Evolutionary conservation across 2,113 vertebrate species (phyloP), one percentile per base, ranked within the genome.

Genomic region (Chloropsis hardwickii): DNA sequence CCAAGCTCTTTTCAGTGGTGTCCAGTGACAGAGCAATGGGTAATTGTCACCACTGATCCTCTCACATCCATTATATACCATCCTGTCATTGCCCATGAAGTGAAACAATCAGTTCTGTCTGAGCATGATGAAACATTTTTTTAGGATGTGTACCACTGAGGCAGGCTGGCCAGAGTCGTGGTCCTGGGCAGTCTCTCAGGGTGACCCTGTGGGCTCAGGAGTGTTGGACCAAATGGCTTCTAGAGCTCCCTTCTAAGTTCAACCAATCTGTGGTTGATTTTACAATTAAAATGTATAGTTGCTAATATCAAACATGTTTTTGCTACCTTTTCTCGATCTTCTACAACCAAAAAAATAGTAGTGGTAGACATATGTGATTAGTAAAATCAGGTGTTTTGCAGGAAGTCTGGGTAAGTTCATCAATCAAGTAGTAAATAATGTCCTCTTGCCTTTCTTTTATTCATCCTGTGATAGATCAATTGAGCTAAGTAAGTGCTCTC

Each of bases 311-410:
- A 24, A 67, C 27, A 21, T 1, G 8, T 48, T 24, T 84, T 70
- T 20, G 25, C 47, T 85, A 28, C 48, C 11, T 81, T 73, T 60
- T 91, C 44, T 83, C 42, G 39, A 0, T 40, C 56, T 62, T 42
- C 65, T 72, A 18, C 3, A 72, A 27, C 5, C 25, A 66, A 7
- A 35, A 40, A 50, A 89, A 6, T 17, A 72, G 17, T 45, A 17
- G 33, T 40, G 40, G 31, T 54, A 66, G 35, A 48, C 13, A 58
- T 3, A 77, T 57, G 29, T 88, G 29, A 39, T 71, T 14, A 61
- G 5, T 21, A 82, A 94, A 89, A 81, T 22, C 61, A 64, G 22
- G 5, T 17, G 78, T 94, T 70, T n/a, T 92, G 24, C 39, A 92
- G 70, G 21, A 91, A 53, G 44, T 66, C 37, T 72, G 56, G 39